Evolutionary conservation across 2,888 invertebrate species (phyloP).

Genomic region (Hedya salicella): DNA sequence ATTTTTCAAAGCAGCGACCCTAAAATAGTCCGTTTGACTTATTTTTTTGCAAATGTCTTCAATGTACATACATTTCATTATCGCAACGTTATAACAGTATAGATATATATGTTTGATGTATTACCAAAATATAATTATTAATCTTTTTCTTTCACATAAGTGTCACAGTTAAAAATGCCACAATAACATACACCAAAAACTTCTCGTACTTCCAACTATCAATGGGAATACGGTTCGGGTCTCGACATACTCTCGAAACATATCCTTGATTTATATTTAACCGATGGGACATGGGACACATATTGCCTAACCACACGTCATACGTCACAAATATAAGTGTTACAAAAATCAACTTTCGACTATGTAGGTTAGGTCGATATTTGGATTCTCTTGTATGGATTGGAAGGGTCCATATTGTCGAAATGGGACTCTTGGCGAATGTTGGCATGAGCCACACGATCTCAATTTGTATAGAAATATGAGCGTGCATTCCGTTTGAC

Average conservation of each 20-base stretch:
- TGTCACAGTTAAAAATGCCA: too few species aligned
- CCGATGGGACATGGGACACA: constrained; percentile 12
- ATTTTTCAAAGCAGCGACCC: too few species aligned
- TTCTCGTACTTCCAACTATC: constrained; percentile 6
- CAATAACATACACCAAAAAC: not conserved
- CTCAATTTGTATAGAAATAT: constrained; percentile 7
- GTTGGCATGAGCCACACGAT: not conserved
- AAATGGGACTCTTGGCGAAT: not conserved
- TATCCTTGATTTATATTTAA: constrained; percentile 29
- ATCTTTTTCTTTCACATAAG: too few species aligned
- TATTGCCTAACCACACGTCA: not conserved
- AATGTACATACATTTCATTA: too few species aligned
- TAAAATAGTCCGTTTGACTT: too few species aligned
- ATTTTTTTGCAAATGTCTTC: too few species aligned
- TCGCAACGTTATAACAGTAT: too few species aligned
- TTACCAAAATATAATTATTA: too few species aligned
- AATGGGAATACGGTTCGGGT: not conserved
- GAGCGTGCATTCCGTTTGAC: not conserved
- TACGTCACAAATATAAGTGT: too few species aligned
- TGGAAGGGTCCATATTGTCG: not conserved
- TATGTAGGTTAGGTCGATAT: not conserved
- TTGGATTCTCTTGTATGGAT: not conserved
- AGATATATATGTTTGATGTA: too few species aligned
- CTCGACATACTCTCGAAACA: constrained; percentile 17
- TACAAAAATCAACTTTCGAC: not conserved